Percentiles rank a stretch among this genome's conserved stretches.
These are phyloP conservation scores for Epistrophella euchroma DNA, from an alignment of 2,888 invertebrate species.

Conservation along the genomic window DNA sequence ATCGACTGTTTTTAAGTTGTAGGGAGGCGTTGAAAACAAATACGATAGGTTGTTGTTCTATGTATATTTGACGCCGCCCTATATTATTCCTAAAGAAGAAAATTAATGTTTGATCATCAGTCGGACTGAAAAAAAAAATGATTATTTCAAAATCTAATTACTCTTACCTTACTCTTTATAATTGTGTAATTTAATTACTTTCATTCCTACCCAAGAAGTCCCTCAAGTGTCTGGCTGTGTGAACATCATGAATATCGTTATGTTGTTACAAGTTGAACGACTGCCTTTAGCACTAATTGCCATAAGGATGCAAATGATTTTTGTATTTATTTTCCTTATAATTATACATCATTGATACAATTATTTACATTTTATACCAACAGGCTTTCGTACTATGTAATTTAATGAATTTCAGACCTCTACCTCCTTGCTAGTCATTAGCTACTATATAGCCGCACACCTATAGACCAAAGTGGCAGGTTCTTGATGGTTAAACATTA, in stretches of 20 bases:
- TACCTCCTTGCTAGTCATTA: not conserved
- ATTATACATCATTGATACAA: constrained; percentile 8
- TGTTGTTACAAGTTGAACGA: not conserved
- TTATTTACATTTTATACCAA: constrained; percentile 3
- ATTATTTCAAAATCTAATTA: not conserved
- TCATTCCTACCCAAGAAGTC: not conserved
- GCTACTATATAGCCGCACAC: not conserved
- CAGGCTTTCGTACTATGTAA: not conserved
- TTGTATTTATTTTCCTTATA: not conserved
- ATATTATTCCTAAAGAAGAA: not conserved
- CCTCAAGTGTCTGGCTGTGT: not conserved
- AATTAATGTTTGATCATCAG: not conserved
- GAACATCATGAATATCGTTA: not conserved
- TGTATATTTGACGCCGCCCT: too few species aligned
- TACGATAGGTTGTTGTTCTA: too few species aligned
- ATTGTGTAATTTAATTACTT: not conserved
- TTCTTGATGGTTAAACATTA: not conserved
- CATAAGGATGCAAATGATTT: not conserved
- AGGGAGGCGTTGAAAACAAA: too few species aligned
- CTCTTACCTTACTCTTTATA: not conserved
- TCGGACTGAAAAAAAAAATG: not conserved
- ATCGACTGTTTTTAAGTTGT: too few species aligned
- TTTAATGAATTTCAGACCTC: not conserved
- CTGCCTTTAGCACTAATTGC: not conserved
- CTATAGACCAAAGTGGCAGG: not conserved